Conservation (phyloP, 2,888 invertebrate species). For the Suillia variegata region DNA sequence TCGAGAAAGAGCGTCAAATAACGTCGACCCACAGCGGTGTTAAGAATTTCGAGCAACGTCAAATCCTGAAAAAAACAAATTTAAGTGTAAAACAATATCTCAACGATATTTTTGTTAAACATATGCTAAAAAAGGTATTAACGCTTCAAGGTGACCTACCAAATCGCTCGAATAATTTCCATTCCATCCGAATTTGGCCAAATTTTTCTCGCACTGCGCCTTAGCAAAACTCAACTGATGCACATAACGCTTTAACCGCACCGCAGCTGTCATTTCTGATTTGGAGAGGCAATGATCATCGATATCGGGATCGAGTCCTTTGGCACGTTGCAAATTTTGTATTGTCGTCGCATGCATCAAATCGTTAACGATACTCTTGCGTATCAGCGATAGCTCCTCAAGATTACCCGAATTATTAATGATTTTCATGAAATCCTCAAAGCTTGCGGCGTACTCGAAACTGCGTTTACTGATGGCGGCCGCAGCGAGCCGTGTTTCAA, state of each 20-base stretch:
- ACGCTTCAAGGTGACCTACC: slow-evolving; percentile 31
- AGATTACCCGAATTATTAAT: slow-evolving; percentile 81
- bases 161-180: slow-evolving; percentile 67
- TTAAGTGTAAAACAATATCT: neutral
- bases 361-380: slow-evolving; percentile 86
- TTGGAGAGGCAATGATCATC: slow-evolving; percentile 66
- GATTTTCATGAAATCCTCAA: slow-evolving; percentile 85
- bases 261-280: slow-evolving; percentile 79
- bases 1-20: slow-evolving; percentile 82
- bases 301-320: slow-evolving; percentile 66
- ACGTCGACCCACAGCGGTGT: slow-evolving; percentile 79
- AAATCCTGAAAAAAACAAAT: slow-evolving; percentile 68
- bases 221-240: slow-evolving; percentile 82
- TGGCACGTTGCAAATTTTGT: slow-evolving; percentile 85
- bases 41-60: slow-evolving; percentile 74
- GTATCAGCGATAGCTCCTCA: slow-evolving; percentile 81
- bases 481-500: slow-evolving; percentile 79
- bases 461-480: slow-evolving; percentile 80
- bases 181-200: slow-evolving; percentile 78
- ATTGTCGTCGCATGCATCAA: slow-evolving; percentile 93
- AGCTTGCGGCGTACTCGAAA: slow-evolving; percentile 86
- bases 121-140: too few species aligned
- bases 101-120: neutral
- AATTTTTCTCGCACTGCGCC: slow-evolving; percentile 77
- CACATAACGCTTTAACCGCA: slow-evolving; percentile 83